Percentiles rank a stretch among this genome's conserved stretches.
These are phyloP conservation scores for Laticauda laticaudata DNA, from an alignment of 2,113 vertebrate species.

Conservation along the genomic window DNA sequence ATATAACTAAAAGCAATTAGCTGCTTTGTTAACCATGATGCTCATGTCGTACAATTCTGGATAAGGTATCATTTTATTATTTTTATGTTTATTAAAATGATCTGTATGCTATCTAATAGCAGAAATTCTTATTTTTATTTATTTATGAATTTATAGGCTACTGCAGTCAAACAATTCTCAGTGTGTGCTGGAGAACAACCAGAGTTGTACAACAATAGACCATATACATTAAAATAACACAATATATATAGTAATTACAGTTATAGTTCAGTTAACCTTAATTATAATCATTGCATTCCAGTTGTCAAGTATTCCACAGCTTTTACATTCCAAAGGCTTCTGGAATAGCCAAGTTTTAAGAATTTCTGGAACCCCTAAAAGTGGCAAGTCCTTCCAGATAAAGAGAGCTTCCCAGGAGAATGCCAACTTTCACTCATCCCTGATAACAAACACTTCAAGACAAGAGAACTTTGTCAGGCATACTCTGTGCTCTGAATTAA, in stretches of 20 bases:
- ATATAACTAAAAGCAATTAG: not conserved
- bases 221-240: not conserved
- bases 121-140: not conserved
- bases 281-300: not conserved
- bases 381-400: not conserved
- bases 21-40: not conserved
- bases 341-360: not conserved
- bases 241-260: not conserved
- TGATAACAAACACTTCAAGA: not conserved
- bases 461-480: not conserved
- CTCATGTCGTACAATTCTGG: not conserved
- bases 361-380: not conserved
- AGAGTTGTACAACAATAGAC: not conserved
- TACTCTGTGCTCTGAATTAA: not conserved
- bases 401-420: not conserved
- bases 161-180: not conserved
- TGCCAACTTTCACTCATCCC: not conserved
- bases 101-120: not conserved
- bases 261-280: not conserved
- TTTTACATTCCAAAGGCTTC: not conserved
- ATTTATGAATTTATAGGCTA: not conserved
- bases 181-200: not conserved
- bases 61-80: not conserved
- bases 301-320: not conserved
- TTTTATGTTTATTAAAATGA: not conserved